Evolutionary conservation across 2,113 vertebrate genomes (phyloP), one percentile per base, ranked within the genome.

Genomic region (Ramphastos sulfuratus): DNA sequence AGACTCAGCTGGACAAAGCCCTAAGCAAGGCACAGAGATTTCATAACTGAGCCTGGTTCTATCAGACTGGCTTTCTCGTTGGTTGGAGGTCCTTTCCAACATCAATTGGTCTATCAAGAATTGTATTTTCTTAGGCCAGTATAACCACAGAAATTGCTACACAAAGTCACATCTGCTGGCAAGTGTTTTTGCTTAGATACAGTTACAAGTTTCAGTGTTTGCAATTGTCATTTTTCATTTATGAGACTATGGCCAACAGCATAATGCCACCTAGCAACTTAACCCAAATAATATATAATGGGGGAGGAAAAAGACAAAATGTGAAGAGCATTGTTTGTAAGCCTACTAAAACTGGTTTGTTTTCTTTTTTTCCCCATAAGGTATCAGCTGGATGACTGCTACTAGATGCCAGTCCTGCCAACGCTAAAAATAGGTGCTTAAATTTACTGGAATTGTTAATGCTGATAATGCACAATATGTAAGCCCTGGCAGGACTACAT

Each of bases 231-330:
- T 24, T 67, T 94, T 87, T 89, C 67, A 75, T 95, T 74, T 80
- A 79, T 27, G 59, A 67, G 71, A 15, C 30, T 80, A 82, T 42
- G 64, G 82, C 54, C 87, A 92, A 77, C 64, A 92, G 70, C 64
- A 65, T 69, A 86, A 87, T 37, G 37, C 77, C 91, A 82, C 92
- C 90, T 95, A 92, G 95, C 71, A 94, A 92, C 77, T 86, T 92
- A 84, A 59, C 66, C 52, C 74, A 84, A 86, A 54, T 39, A 95
- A 86, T 89, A 56, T 5, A 4, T 46, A 92, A 92, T 42, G 13
- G 59, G 30, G 31, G 39, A 82, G 17, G 58, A n/a, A 94, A 81
- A 72, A 64, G 46, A 92, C 52, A 87, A 93, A 93, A 78, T 58
- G 4, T 37, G 55, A 84, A 80, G 27, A 77, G 27, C 64, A 87